Conservation (phyloP, 1,140 invertebrate genomes). For the Papilio glaucus region DNA sequence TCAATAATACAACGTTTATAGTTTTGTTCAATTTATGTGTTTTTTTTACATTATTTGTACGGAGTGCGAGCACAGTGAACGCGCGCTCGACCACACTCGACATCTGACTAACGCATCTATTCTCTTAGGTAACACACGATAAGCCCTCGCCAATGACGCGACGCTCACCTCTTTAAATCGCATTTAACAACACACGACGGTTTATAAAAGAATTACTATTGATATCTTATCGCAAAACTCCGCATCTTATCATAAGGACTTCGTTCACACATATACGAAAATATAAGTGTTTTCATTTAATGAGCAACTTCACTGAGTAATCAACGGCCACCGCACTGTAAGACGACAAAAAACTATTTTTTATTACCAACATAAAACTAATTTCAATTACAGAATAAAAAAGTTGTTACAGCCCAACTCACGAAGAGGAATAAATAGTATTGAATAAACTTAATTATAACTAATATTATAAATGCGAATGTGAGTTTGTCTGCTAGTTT, state of each 20-base stretch:
- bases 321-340: neutral
- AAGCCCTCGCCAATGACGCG: constrained; percentile 33
- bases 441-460: too few species aligned
- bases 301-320: neutral
- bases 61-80: constrained; percentile 43
- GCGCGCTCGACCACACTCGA: constrained; percentile 38
- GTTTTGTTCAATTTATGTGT: constrained; percentile 29
- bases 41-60: constrained; percentile 50
- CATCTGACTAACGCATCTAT: constrained; percentile 41
- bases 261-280: neutral
- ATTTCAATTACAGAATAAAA: neutral
- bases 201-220: constrained; percentile 25
- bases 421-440: too few species aligned
- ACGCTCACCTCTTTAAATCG: constrained; percentile 30
- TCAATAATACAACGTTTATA: constrained; percentile 43
- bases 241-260: constrained; percentile 17
- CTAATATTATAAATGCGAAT: too few species aligned
- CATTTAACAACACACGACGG: neutral
- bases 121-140: constrained; percentile 33
- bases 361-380: neutral
- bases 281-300: neutral
- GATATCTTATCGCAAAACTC: constrained; percentile 33
- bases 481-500: neutral
- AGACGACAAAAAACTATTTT: neutral
- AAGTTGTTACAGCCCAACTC: too few species aligned